These are phyloP conservation scores for Acomys russatus DNA, from an alignment of 2,797 vertebrate species.

Conservation along the genomic window DNA sequence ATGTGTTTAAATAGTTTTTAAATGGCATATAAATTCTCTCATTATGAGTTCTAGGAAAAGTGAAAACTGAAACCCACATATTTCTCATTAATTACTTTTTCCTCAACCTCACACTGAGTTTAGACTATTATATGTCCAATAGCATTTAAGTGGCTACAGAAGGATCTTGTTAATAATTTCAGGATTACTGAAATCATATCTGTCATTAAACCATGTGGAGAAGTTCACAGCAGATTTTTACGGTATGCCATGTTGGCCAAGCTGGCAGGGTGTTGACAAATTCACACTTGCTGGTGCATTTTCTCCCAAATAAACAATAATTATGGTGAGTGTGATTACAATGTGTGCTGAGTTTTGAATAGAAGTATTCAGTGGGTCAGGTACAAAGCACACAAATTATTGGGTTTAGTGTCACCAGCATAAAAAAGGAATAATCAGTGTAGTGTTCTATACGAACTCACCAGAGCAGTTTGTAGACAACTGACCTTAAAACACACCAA, in stretches of 20 bases:
- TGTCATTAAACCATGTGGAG: constrained; percentile 58
- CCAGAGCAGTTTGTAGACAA: neutral
- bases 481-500: neutral
- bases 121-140: neutral
- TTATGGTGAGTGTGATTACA: constrained; percentile 5
- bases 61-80: constrained; percentile 33
- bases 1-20: neutral
- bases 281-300: neutral
- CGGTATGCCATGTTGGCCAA: constrained; percentile 45
- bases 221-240: neutral
- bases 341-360: neutral
- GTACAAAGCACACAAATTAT: constrained; percentile 13
- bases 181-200: constrained; percentile 48
- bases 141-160: neutral
- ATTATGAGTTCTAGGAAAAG: neutral
- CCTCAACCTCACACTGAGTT: constrained; percentile 54
- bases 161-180: neutral
- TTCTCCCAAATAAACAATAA: constrained; percentile 37
- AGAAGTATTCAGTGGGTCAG: neutral
- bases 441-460: neutral
- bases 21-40: neutral
- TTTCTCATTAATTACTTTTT: constrained; percentile 55
- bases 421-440: neutral
- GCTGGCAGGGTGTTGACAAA: neutral
- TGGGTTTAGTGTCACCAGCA: neutral